Conservation (phyloP, 2,113 vertebrate genomes). For the Arenaria interpres region DNA sequence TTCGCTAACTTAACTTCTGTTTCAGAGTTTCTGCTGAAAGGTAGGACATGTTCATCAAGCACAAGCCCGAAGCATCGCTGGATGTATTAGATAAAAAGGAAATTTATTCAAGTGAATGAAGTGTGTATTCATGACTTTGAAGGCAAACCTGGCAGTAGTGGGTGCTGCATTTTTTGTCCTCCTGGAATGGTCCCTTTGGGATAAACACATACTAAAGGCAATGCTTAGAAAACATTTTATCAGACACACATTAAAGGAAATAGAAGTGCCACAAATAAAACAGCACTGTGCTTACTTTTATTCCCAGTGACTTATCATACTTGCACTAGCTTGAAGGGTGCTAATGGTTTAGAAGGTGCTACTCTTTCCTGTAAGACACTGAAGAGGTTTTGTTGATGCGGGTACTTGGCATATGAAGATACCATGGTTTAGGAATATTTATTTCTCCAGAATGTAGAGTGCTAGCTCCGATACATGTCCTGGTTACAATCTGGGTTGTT, state of each 20-base stretch:
- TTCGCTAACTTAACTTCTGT: constrained; percentile 45
- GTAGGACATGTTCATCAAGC: constrained; percentile 49
- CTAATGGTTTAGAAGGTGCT: constrained; percentile 38
- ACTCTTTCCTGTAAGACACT: constrained; percentile 14
- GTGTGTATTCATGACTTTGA: constrained; percentile 55
- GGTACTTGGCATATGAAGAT: neutral
- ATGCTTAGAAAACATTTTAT: constrained; percentile 64
- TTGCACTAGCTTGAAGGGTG: neutral
- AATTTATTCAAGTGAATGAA: constrained; percentile 73
- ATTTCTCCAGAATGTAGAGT: neutral
- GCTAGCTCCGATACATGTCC: neutral
- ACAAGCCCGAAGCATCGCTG: constrained; percentile 72
- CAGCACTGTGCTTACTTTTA: constrained; percentile 27
- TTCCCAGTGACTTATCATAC: constrained; percentile 14
- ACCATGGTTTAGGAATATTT: neutral
- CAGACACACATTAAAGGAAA: constrained; percentile 66
- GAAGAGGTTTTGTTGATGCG: neutral
- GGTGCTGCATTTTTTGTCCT: constrained; percentile 64
- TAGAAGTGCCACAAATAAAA: constrained; percentile 55
- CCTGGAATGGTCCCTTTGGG: constrained; percentile 66
- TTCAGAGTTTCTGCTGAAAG: constrained; percentile 56
- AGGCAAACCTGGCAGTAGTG: constrained; percentile 71
- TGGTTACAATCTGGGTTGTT: neutral
- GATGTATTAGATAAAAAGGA: constrained; percentile 72
- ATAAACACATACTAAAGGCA: constrained; percentile 69